Evolutionary conservation across 2,888 invertebrate species (phyloP).

Genomic region (Agrochola circellaris): DNA sequence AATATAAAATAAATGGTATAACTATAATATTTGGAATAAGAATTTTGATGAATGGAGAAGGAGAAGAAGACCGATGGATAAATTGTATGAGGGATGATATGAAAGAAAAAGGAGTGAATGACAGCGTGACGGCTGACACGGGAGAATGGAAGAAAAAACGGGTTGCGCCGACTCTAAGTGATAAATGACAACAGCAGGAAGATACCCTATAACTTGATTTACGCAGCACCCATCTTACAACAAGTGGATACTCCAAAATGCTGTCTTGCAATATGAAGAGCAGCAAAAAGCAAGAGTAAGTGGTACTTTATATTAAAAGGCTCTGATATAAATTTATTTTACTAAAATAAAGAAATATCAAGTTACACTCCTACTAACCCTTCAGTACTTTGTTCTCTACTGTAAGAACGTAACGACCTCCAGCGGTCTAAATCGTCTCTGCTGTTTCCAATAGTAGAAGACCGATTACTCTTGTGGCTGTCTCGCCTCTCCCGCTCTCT

Average conservation of each 20-base stretch:
- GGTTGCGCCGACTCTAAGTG: not conserved
- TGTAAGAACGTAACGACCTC: constrained; percentile 87
- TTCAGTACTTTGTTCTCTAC: constrained; percentile 88
- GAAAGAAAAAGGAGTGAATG: not conserved
- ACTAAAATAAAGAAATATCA: not conserved
- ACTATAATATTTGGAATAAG: not conserved
- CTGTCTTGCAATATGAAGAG: not conserved
- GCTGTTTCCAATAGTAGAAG: constrained; percentile 87
- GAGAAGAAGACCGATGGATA: not conserved
- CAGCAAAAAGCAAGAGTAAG: not conserved
- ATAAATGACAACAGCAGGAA: not conserved
- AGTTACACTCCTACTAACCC: constrained; percentile 74
- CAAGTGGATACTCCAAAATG: not conserved
- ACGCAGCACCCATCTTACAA: not conserved
- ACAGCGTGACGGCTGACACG: not conserved
- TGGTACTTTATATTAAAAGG: not conserved
- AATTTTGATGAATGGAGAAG: not conserved
- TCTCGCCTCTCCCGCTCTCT: constrained; percentile 84
- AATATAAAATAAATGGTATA: not conserved
- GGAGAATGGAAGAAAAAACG: not conserved
- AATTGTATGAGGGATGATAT: not conserved
- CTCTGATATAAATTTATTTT: not conserved
- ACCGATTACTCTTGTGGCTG: constrained; percentile 86
- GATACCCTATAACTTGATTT: not conserved
- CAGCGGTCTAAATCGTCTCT: constrained; percentile 88